phyloP scores from a whole-genome alignment of 2,888 invertebrate species.

The Coecobrya sp. region DNA sequence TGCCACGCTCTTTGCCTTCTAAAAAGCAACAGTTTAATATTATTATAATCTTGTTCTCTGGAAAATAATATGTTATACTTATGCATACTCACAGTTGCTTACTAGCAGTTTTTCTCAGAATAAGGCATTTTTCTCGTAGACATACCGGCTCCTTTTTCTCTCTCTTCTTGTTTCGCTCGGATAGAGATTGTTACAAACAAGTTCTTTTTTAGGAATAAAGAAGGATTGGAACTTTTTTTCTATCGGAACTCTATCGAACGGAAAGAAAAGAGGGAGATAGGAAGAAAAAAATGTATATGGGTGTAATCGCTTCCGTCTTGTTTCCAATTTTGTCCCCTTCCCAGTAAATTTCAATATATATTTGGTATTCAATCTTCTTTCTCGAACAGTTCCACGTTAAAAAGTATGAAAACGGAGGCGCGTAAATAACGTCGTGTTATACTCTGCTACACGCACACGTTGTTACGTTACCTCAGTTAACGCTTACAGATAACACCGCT shows the following conservation, averaged over 20 bases:
- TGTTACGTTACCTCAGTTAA: neutral
- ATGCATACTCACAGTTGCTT: neutral
- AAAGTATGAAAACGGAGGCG: slow-evolving; percentile 25
- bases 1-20: slow-evolving; percentile 19
- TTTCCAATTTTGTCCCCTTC: slow-evolving; percentile 47
- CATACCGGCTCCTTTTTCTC: slow-evolving; percentile 13
- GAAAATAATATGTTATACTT: neutral
- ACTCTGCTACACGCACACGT: neutral
- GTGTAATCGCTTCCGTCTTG: slow-evolving; percentile 55
- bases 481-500: slow-evolving; percentile 49
- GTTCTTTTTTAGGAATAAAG: slow-evolving; percentile 49
- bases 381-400: slow-evolving; percentile 8
- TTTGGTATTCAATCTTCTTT: slow-evolving; percentile 37
- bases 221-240: slow-evolving; percentile 43
- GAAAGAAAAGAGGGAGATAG: neutral
- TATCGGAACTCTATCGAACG: slow-evolving; percentile 55
- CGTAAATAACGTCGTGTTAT: neutral
- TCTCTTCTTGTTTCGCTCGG: slow-evolving; percentile 65
- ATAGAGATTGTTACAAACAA: slow-evolving; percentile 60
- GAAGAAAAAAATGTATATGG: slow-evolving; percentile 8
- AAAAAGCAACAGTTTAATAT: slow-evolving; percentile 72
- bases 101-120: neutral
- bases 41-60: slow-evolving; percentile 29
- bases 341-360: slow-evolving; percentile 19
- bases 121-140: slow-evolving; percentile 20